Conservation (phyloP, 2,113 vertebrate species). For the Oreochromis niloticus region DNA sequence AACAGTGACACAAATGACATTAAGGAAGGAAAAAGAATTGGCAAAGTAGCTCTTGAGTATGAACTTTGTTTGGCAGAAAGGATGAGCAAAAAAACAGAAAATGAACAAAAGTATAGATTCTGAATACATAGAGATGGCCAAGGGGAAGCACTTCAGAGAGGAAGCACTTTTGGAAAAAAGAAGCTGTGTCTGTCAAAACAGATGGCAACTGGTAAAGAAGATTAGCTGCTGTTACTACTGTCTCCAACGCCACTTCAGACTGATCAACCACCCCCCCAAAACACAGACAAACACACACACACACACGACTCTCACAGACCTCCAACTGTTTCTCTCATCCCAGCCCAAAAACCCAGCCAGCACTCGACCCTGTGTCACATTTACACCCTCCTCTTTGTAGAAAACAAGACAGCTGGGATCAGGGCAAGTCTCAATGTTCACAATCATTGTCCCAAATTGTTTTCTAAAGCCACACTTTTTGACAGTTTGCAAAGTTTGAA, state of each 20-base stretch:
- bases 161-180: slow-evolving; percentile 31
- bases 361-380: background rate
- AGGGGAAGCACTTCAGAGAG: background rate
- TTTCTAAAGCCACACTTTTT: background rate
- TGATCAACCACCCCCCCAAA: background rate
- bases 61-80: background rate
- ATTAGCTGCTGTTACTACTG: slow-evolving; percentile 54
- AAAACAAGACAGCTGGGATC: background rate
- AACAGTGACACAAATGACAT: slow-evolving; percentile 39
- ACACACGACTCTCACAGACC: background rate
- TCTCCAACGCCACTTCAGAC: slow-evolving; percentile 37
- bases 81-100: background rate
- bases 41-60: background rate
- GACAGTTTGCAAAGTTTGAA: background rate
- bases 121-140: background rate
- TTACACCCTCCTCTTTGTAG: background rate
- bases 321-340: slow-evolving; percentile 23
- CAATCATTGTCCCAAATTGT: background rate
- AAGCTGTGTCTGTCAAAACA: slow-evolving; percentile 49
- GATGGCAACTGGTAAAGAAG: slow-evolving; percentile 68
- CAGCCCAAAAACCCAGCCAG: background rate
- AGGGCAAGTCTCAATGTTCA: background rate
- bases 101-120: background rate
- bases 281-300: background rate
- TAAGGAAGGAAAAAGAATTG: slow-evolving; percentile 56